Percentiles rank a stretch among this genome's conserved stretches.
These are phyloP conservation scores for Microctonus aethiopoides DNA, from an alignment of 2,888 invertebrate genomes.

Conservation along the genomic window DNA sequence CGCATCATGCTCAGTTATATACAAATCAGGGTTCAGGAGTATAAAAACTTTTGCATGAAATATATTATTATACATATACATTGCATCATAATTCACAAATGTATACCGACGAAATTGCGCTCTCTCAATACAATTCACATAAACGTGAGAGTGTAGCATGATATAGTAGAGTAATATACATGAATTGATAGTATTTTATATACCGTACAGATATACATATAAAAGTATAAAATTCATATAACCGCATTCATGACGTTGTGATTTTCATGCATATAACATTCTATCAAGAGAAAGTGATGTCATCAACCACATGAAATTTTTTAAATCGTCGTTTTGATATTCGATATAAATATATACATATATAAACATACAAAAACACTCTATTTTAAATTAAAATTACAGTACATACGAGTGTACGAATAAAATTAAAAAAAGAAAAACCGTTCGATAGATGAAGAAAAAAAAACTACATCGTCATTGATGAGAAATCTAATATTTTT, in stretches of 20 bases:
- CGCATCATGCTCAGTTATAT: neutral
- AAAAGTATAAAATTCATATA: neutral
- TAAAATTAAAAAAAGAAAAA: neutral
- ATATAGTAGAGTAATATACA: neutral
- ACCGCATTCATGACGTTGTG: neutral
- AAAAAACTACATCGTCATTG: neutral
- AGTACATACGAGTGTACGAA: neutral
- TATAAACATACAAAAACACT: neutral
- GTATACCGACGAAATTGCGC: conserved; percentile 9
- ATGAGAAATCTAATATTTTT: neutral
- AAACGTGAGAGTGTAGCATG: conserved; percentile 7
- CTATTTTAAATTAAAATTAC: neutral
- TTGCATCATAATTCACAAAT: conserved; percentile 17
- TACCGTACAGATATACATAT: neutral
- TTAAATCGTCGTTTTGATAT: too few species aligned
- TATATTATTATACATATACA: neutral
- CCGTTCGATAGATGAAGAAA: neutral
- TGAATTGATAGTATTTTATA: neutral
- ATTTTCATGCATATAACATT: neutral
- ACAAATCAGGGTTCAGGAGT: too few species aligned
- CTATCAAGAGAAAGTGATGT: conserved; percentile 11
- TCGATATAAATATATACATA: too few species aligned
- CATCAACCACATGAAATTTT: too few species aligned
- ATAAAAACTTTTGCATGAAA: conserved; percentile 3
- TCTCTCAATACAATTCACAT: conserved; percentile 6